Conservation (phyloP, 1,140 invertebrate genomes). For the Ceratina japonica region DNA sequence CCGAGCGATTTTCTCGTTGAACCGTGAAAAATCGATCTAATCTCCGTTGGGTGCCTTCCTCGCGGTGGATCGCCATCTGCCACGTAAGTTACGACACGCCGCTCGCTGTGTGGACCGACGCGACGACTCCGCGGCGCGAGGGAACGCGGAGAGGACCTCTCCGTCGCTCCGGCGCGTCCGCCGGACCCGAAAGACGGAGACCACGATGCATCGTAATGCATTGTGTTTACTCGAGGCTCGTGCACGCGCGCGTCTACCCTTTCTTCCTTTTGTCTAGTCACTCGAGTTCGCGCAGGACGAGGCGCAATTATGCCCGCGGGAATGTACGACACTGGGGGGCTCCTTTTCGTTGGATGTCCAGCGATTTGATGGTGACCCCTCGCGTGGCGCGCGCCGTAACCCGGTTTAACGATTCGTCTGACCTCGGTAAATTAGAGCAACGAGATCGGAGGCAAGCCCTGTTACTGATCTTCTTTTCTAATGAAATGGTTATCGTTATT, state of each 20-base stretch:
- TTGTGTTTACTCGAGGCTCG: constrained; percentile 35
- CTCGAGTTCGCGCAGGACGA: not conserved
- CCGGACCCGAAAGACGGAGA: not conserved
- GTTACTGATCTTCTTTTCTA: no score
- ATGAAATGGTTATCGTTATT: not conserved
- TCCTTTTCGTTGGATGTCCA: not conserved
- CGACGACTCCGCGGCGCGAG: constrained; percentile 25
- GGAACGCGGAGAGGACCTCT: constrained; percentile 43
- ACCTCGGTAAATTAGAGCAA: not conserved
- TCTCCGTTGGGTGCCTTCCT: constrained; percentile 65
- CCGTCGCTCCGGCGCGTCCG: not conserved
- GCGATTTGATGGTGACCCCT: not conserved
- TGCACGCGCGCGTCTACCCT: not conserved
- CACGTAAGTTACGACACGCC: constrained; percentile 65
- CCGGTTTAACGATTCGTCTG: not conserved
- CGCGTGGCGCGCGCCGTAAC: not conserved
- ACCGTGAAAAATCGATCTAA: constrained; percentile 75
- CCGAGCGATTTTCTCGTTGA: constrained; percentile 63
- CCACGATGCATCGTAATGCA: constrained; percentile 42
- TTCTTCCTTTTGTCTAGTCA: not conserved
- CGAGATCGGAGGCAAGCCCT: not conserved
- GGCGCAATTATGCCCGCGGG: constrained; percentile 22
- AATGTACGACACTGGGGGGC: not conserved
- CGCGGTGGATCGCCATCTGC: constrained; percentile 66
- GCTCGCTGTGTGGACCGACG: constrained; percentile 26